Evolutionary conservation across 2,888 invertebrate genomes (phyloP), one percentile per base, ranked within the genome.

Genomic region (Willowsia nigromaculata): DNA sequence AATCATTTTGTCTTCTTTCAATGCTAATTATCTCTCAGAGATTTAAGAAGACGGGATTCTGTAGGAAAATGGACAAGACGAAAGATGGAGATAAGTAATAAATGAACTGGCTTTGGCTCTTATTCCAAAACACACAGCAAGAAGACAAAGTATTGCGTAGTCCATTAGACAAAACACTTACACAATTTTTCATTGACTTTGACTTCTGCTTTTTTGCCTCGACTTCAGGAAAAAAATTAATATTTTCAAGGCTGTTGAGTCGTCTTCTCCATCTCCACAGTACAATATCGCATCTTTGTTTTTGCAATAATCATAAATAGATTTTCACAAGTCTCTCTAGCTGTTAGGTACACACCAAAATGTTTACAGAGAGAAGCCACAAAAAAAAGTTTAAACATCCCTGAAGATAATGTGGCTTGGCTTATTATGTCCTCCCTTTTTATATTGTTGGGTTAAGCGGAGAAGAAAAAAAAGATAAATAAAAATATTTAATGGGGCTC

Each of bases 201-300:
- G 65, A 6, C 7, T 6, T 15, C 13, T 47, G n/a, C n/a, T n/a
- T n/a, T n/a, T n/a, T n/a, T n/a, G n/a, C n/a, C n/a, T n/a, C n/a
- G n/a, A n/a, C 47, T 47, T 13, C 11, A 30, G 65, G 30, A 33
- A 56, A 30, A 62, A 13, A 62, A 9, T 4, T 1, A 27, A 59
- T n/a, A 27, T 25, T 13, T 43, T 76, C 85, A 85, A 85, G 85
- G 85, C 68, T 85, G 85, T 59, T 85, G 59, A 76, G 85, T 85
- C 76, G 11, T 85, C 85, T 84, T 84, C 84, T 47, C 33, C 43
- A 25, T 18, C 33, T 37, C 9, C 47, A 6, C 62, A 62, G 22
- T 22, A n/a, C n/a, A 56, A 9, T 56, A 18, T 18, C 4, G 53
- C 53, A 6, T 30, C 62, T 30, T 62, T 62, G 56, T 56, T 56